phyloP scores from a whole-genome alignment of 2,888 invertebrate species.

The Arctia plantaginis region DNA sequence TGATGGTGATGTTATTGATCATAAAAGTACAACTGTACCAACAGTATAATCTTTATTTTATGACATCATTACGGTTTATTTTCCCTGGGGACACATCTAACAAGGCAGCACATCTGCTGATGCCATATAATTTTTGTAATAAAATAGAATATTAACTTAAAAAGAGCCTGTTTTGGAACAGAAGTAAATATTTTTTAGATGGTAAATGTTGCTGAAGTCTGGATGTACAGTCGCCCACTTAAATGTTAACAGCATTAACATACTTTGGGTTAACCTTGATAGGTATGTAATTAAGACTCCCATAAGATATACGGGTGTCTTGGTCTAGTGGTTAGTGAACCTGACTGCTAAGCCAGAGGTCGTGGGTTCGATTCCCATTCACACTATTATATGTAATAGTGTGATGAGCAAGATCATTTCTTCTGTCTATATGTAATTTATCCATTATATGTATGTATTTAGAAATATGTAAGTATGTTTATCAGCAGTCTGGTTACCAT shows the following conservation, averaged over 20 bases:
- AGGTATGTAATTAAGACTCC: too few relatives aligned
- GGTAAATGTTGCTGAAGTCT: background rate
- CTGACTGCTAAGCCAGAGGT: too few relatives aligned
- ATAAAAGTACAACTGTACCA: slow-evolving; percentile 5
- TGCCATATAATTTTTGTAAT: background rate
- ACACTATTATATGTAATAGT: too few relatives aligned
- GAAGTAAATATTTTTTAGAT: background rate
- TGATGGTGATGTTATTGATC: background rate
- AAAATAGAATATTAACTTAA: slow-evolving; percentile 3
- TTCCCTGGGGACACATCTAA: slow-evolving; percentile 2
- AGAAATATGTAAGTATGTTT: too few relatives aligned
- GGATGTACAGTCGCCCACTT: background rate
- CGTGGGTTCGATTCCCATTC: too few relatives aligned
- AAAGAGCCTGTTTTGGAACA: background rate
- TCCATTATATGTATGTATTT: too few relatives aligned
- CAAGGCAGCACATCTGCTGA: background rate
- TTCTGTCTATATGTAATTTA: too few relatives aligned
- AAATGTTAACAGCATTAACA: background rate
- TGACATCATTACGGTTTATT: slow-evolving; percentile 8
- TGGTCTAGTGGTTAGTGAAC: too few relatives aligned
- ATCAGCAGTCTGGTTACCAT: too few relatives aligned
- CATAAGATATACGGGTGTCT: too few relatives aligned
- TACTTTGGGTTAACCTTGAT: background rate
- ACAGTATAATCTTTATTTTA: slow-evolving; percentile 8
- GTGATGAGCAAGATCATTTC: too few relatives aligned